Conservation (phyloP, 1,140 invertebrate genomes). For the Babylonia areolata region DNA sequence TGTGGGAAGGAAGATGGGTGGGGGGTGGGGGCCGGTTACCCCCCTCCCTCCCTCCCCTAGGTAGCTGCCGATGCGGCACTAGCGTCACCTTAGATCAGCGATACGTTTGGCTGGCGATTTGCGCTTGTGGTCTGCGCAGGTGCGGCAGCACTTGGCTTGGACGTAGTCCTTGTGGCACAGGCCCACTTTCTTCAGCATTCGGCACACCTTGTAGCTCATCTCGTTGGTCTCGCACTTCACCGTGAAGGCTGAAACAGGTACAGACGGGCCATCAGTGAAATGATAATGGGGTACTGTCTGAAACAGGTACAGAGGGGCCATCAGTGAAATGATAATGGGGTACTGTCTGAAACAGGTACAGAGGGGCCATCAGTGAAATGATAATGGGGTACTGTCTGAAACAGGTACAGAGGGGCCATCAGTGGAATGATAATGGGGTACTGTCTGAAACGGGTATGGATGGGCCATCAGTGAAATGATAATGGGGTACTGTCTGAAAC, state of each 20-base stretch:
- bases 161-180: conserved; percentile 63
- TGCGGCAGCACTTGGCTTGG: conserved; percentile 62
- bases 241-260: conserved; percentile 55
- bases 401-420: too few species aligned
- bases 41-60: not conserved
- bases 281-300: too few species aligned
- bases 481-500: too few species aligned
- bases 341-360: too few species aligned
- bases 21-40: not conserved
- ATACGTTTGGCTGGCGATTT: conserved; percentile 29
- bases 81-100: conserved; percentile 26
- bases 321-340: too few species aligned
- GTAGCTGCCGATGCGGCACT: not conserved
- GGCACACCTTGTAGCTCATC: conserved; percentile 61
- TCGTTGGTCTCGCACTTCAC: conserved; percentile 59
- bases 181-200: conserved; percentile 58
- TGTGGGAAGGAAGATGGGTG: not conserved
- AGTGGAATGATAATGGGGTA: too few species aligned
- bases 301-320: too few species aligned
- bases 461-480: too few species aligned
- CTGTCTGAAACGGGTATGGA: too few species aligned
- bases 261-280: too few species aligned
- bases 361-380: too few species aligned
- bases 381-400: too few species aligned
- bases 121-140: conserved; percentile 54